Percentiles rank a stretch among this genome's conserved stretches.
Evolutionary conservation across 2,888 invertebrate genomes (phyloP).

Genomic region (Drosophila suboccidentalis): DNA sequence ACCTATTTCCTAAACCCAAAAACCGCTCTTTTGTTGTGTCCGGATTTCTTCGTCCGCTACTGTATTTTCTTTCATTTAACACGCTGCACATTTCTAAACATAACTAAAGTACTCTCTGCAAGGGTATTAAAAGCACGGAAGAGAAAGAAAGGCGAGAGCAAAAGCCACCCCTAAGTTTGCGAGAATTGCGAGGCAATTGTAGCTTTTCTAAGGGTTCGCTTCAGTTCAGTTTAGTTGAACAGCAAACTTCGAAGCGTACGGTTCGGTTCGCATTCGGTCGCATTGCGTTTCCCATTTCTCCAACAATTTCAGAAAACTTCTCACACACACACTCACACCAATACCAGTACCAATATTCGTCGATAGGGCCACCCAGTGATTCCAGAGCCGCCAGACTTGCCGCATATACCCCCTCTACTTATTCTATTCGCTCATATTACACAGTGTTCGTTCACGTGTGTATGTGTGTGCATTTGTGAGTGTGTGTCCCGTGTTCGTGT

Average conservation of each 20-base stretch:
- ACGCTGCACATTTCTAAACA: not conserved
- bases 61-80: too few species aligned
- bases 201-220: slow-evolving; percentile 72
- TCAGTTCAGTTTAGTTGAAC: slow-evolving; percentile 75
- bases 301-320: slow-evolving; percentile 73
- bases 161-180: slow-evolving; percentile 48
- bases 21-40: too few species aligned
- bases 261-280: slow-evolving; percentile 74
- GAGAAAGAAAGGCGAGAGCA: not conserved
- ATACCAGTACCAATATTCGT: slow-evolving; percentile 41
- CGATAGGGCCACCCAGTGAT: slow-evolving; percentile 32
- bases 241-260: slow-evolving; percentile 83
- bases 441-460: slow-evolving; percentile 14
- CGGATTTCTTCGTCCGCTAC: too few species aligned
- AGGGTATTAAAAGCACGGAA: slow-evolving; percentile 1
- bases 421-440: slow-evolving; percentile 27
- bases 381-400: slow-evolving; percentile 34
- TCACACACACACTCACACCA: slow-evolving; percentile 59
- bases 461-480: slow-evolving; percentile 12
- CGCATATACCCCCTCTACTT: slow-evolving; percentile 5
- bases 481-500: slow-evolving; percentile 25
- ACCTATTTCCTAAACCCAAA: too few species aligned
- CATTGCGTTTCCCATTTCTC: slow-evolving; percentile 68
- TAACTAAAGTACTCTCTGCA: not conserved
- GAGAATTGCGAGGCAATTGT: slow-evolving; percentile 8